Evolutionary conservation across 2,888 invertebrate genomes (phyloP), one percentile per base, ranked within the genome.

Genomic region (Epistrophe grossulariae): DNA sequence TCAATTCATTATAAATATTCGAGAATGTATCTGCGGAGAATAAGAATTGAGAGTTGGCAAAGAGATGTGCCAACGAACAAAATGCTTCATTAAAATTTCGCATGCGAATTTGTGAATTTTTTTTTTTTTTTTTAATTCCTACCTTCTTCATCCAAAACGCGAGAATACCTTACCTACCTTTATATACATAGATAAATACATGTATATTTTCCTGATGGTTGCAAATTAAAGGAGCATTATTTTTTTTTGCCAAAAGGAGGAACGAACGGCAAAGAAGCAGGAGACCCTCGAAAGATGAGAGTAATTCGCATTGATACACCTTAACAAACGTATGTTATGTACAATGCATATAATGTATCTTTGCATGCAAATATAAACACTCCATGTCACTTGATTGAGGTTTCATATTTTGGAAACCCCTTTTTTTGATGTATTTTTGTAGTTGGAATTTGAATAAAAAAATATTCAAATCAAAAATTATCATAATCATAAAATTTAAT

Each of bases 61-160:
- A n/a, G 35, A 68, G 35, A 68, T 77, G 70, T 73, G 85, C 78
- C 71, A 87, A 87, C 85, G 79, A 79, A 82, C 82, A 57, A 82
- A 87, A 79, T 62, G 71, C 74, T 87, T 87, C 85, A 87, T 87
- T 87, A 82, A 87, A 85, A 87, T 71, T 87, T 85, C 85, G 74
- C 82, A 57, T 87, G 66, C 74, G 82, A 87, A 78, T 82, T 74
- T 79, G 13, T n/a, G 50, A 85, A 59, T 72, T 66, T 76, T 84
- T 70, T 38, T 55, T 38, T 66, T 72, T 66, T 76, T 84, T 70
- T 38, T 55, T 38, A 8, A 31, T 31, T 6, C 6, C 1, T 35
- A 35, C 35, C 35, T 35, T 0, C 19, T 40, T 19, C 38, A 40
- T 11, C 28, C 28, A 40, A 43, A 48, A 48, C 17, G 45, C 11